These are phyloP conservation scores for Rynchops niger DNA, from an alignment of 2,113 vertebrate species.

Conservation along the genomic window DNA sequence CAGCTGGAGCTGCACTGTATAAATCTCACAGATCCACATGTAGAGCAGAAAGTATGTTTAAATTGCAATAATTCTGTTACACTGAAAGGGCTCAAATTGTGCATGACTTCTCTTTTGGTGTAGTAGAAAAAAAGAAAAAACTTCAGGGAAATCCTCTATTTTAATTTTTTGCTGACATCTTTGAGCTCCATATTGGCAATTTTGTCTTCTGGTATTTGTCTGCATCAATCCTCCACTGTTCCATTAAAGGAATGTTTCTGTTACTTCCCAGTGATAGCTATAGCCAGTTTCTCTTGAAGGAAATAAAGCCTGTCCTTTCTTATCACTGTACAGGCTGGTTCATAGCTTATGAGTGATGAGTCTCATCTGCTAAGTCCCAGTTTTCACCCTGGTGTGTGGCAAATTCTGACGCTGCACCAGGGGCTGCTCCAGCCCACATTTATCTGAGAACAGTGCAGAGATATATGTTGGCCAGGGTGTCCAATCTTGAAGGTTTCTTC, in stretches of 20 bases:
- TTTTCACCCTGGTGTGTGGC: background rate
- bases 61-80: background rate
- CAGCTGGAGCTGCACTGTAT: background rate
- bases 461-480: background rate
- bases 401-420: background rate
- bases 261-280: background rate
- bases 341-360: background rate
- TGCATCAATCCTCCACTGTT: background rate
- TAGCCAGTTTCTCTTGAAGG: background rate
- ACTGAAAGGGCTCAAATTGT: background rate
- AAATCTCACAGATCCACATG: background rate
- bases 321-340: background rate
- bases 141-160: background rate
- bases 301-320: background rate
- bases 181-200: background rate
- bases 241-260: background rate
- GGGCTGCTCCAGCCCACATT: background rate
- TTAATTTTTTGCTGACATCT: background rate
- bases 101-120: background rate
- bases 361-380: background rate
- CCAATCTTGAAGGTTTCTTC: background rate
- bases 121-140: background rate
- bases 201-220: background rate
- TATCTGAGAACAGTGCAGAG: background rate
- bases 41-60: background rate